Conservation (phyloP, 2,888 invertebrate species). For the Xestobium rufovillosum region DNA sequence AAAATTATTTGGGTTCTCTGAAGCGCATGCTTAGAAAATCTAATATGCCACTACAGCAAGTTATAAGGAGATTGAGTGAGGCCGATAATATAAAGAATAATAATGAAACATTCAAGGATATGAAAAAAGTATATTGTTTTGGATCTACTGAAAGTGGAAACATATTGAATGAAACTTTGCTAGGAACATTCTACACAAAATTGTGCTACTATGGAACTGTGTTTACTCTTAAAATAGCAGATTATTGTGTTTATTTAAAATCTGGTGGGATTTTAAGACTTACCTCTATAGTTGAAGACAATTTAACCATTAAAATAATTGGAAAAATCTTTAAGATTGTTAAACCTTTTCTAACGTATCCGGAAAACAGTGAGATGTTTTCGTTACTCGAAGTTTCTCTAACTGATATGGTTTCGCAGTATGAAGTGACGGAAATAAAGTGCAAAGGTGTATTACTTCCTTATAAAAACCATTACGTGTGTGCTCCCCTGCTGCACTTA, state of each 20-base stretch:
- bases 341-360: conserved; percentile 9
- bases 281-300: neutral
- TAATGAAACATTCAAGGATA: conserved; percentile 2
- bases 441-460: conserved; percentile 4
- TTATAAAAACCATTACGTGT: conserved; percentile 4
- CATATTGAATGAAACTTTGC: too few species aligned
- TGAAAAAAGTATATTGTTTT: conserved; percentile 5
- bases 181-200: conserved; percentile 6
- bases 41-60: conserved; percentile 11
- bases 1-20: conserved; percentile 14
- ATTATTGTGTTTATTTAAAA: conserved; percentile 10
- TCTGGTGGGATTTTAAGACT: conserved; percentile 4
- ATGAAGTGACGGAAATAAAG: neutral
- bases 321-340: conserved; percentile 5
- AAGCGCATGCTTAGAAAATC: conserved; percentile 12
- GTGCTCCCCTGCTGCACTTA: conserved; percentile 6
- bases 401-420: too few species aligned
- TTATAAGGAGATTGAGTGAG: conserved; percentile 12
- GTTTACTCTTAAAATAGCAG: conserved; percentile 8
- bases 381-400: neutral
- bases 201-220: conserved; percentile 5
- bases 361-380: neutral
- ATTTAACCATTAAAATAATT: too few species aligned
- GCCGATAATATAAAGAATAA: conserved; percentile 1
- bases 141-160: too few species aligned